Percentiles rank a stretch among this genome's conserved stretches.
phyloP scores from a whole-genome alignment of 2,113 vertebrate species.

The Todiramphus saurophagus region DNA sequence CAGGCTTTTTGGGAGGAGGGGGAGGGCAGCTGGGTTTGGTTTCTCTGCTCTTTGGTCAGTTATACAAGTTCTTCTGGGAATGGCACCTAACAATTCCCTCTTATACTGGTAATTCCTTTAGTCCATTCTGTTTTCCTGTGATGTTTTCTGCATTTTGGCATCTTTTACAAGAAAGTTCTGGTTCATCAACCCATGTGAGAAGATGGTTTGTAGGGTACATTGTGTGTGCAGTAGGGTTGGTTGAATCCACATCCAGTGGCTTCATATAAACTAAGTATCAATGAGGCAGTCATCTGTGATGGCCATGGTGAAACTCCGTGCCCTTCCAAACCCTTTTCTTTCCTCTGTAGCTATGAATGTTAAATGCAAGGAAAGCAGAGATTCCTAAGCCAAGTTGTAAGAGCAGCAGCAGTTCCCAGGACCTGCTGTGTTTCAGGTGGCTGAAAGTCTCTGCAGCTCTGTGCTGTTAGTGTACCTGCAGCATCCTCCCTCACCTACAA shows the following conservation, averaged over 20 bases:
- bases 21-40: not conserved
- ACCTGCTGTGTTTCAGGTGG: rapidly evolving
- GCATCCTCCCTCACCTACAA: not conserved
- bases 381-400: not conserved
- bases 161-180: not conserved
- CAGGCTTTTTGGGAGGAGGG: not conserved
- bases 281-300: not conserved
- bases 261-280: not conserved
- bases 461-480: not conserved
- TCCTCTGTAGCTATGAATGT: not conserved
- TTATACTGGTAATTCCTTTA: not conserved
- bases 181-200: not conserved
- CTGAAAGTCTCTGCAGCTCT: not conserved
- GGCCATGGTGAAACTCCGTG: not conserved
- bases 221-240: not conserved
- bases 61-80: not conserved
- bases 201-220: not conserved
- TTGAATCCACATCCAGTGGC: not conserved
- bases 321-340: not conserved
- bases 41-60: not conserved
- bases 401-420: not conserved
- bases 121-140: not conserved
- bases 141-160: not conserved
- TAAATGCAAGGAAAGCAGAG: not conserved
- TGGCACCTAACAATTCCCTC: not conserved